Conservation (phyloP, 2,888 invertebrate genomes). For the Altica lythri region DNA sequence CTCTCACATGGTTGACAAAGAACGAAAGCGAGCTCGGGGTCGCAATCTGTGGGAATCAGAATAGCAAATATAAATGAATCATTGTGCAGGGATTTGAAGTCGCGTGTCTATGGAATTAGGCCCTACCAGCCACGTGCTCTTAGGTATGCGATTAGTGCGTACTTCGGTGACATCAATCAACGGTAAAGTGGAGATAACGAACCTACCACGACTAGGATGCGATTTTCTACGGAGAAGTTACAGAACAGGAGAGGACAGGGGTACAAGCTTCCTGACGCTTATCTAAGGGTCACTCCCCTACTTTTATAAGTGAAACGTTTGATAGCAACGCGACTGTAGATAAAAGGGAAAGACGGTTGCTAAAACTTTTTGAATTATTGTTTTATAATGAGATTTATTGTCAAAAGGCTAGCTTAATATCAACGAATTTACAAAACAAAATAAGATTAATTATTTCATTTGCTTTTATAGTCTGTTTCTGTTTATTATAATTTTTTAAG, state of each 20-base stretch:
- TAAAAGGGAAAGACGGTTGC: too few relatives aligned
- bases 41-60: constrained; percentile 55
- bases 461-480: too few relatives aligned
- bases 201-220: constrained; percentile 38
- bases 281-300: constrained; percentile 16
- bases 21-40: constrained; percentile 16
- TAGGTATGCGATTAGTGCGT: constrained; percentile 55
- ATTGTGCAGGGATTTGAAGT: constrained; percentile 53
- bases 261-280: not conserved
- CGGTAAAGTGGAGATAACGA: constrained; percentile 54
- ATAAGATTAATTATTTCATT: too few relatives aligned
- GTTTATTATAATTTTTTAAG: too few relatives aligned
- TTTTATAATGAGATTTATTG: too few relatives aligned
- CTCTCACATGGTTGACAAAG: constrained; percentile 46
- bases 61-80: constrained; percentile 53
- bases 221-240: constrained; percentile 35
- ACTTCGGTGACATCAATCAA: constrained; percentile 54
- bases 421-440: too few relatives aligned
- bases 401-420: too few relatives aligned
- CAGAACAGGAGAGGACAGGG: not conserved
- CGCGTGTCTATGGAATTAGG: constrained; percentile 52
- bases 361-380: too few relatives aligned
- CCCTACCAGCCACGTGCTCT: constrained; percentile 50
- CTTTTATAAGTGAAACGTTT: constrained; percentile 5
- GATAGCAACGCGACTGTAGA: not conserved